phyloP scores from a whole-genome alignment of 2,797 vertebrate species.

The Hipposideros larvatus region DNA sequence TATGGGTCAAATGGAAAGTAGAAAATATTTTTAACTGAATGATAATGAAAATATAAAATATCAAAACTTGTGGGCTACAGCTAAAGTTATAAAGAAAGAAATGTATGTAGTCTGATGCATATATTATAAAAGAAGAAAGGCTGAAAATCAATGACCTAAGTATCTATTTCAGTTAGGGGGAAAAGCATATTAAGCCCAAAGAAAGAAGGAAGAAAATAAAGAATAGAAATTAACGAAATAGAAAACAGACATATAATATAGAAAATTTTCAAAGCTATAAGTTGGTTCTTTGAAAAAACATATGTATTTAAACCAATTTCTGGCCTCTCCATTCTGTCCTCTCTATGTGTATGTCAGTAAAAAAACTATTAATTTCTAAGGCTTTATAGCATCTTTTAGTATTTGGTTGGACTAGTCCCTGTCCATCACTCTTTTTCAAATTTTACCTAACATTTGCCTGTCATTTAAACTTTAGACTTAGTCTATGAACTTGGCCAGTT shows the following conservation, averaged over 20 bases:
- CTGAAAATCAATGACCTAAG: neutral
- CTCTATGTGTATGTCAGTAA: neutral
- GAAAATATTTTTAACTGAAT: slow-evolving; percentile 29
- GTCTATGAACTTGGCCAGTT: neutral
- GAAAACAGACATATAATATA: neutral
- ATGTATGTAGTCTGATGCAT: neutral
- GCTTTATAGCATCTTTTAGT: neutral
- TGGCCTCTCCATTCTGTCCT: slow-evolving; percentile 18
- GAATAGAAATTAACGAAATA: slow-evolving; percentile 26
- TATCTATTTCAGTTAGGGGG: neutral
- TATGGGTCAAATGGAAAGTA: neutral
- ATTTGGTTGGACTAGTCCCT: neutral
- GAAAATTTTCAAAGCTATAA: slow-evolving; percentile 10
- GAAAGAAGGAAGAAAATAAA: slow-evolving; percentile 9
- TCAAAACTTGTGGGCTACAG: neutral
- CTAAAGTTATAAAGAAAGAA: slow-evolving; percentile 8
- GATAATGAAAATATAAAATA: neutral
- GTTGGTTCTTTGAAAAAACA: neutral
- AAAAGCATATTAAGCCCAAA: neutral
- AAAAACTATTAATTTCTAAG: slow-evolving; percentile 13
- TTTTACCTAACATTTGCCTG: slow-evolving; percentile 43
- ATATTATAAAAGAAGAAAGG: neutral
- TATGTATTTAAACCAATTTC: slow-evolving; percentile 8
- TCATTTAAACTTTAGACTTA: neutral
- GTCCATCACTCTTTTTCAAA: neutral